Percentiles rank a stretch among this genome's conserved stretches.
Evolutionary conservation across 2,888 invertebrate genomes (phyloP).

Genomic region (Nephrotoma flavescens): DNA sequence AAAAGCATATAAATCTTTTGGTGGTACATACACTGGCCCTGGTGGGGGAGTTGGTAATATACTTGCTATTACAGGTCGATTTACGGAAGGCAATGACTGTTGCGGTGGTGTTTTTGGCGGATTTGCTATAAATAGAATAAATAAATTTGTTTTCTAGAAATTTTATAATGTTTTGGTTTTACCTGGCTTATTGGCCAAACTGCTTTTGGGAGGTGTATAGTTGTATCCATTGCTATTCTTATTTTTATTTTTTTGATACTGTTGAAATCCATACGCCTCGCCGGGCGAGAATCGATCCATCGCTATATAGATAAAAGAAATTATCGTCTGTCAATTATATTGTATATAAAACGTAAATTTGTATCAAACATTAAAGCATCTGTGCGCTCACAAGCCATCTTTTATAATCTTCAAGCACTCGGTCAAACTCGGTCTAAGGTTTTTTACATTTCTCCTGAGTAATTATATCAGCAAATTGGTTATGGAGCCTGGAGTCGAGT

Average conservation of each 20-base stretch:
- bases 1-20: neutral
- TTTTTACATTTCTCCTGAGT: no score
- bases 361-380: no score
- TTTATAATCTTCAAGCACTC: no score
- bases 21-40: neutral
- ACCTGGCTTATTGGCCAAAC: neutral
- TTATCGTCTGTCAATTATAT: no score
- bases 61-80: neutral
- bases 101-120: neutral
- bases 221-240: constrained; percentile 14
- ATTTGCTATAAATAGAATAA: neutral
- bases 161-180: neutral
- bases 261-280: constrained; percentile 23
- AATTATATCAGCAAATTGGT: no score
- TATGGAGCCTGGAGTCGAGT: no score
- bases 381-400: no score
- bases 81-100: neutral
- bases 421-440: no score
- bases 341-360: no score
- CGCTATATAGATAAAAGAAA: constrained; percentile 11
- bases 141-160: neutral
- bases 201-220: constrained; percentile 13
- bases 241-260: constrained; percentile 14
- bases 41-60: neutral
- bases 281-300: constrained; percentile 27